Evolutionary conservation across 2,797 vertebrate genomes (phyloP), one percentile per base, ranked within the genome.

Genomic region (Menidia menidia): DNA sequence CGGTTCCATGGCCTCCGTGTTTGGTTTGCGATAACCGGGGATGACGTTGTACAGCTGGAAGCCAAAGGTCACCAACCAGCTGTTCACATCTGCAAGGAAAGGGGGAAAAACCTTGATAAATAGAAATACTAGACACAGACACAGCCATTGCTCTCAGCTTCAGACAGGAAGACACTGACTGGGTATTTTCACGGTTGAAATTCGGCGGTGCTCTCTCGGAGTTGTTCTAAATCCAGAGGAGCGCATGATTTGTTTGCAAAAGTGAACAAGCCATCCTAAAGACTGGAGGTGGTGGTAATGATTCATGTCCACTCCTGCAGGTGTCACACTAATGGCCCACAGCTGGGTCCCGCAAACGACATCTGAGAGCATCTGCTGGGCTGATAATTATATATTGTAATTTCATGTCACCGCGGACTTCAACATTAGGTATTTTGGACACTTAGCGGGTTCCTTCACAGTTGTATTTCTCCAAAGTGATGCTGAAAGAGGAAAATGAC

Each of bases 31-130:
- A 75, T 97, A 99, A 45, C 98, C 98, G 0, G 98, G 98, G 80
- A 99, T 99, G 78, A 99, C 97, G 0, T 99, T 99, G 91, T 99
- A 97, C 13, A 99, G 90, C 81, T 99, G 98, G 93, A 99, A 99
- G 64, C 98, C 98, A 2, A 99, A 99, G 33, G 98, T 99, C 83
- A 98, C 96, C 83, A 99, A 92, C 98, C 98, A 99, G 75, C 97
- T 99, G 93, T 99, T 98, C 73, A 99, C 97, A 94, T 99, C 98
- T 99, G 94, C 61, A 80, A 72, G 72, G 55, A 60, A 66, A 44
- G 52, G 41, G 41, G 55, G 39, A 0, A 80, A 73, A 54, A 62
- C 12, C 33, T 8, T 50, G 39, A 67, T 60, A 48, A 31, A 45
- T 19, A 47, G 3, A 18, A 3, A 35, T 25, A 12, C 12, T 30